Base-by-base conservation (phyloP, 2,113 vertebrate species). In the Picathartes gymnocephalus region DNA sequence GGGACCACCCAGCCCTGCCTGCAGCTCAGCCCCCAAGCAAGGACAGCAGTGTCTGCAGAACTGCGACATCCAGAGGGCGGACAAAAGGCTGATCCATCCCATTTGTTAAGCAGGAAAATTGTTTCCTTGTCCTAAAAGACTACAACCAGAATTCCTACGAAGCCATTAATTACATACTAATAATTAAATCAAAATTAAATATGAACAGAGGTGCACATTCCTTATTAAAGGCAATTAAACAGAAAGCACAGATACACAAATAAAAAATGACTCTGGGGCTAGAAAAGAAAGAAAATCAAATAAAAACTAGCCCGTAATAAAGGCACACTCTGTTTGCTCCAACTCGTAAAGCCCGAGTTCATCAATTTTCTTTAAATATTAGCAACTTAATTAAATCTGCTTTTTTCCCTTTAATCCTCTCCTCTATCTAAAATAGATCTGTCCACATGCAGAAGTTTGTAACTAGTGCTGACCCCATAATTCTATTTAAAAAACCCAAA, bases 341-440 rank as follows among this genome's bases (percentile, higher is more conserved):
- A 95, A 91, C 97, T 97, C 94, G 88, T 97, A 97, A 98, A 97
- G 96, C 94, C 92, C 2, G 27, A 98, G 97, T 98, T 98, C 98
- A 98, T 98, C 97, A 98, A 98, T 98, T 98, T 98, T 97, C 98
- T 97, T 98, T 98, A 98, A 98, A 98, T 98, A 98, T 98, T 98
- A 98, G 97, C 98, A 98, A 98, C 98, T 98, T 98, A 98, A 98
- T 98, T 98, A 98, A 98, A 98, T 97, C 97, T 97, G 96, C 95
- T 96, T 97, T 97, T 97, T 95, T 96, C 81, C 85, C 92, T 97
- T 97, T 98, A 98, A 98, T 98, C 97, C 97, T 92, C 95, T 97
- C 57, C 77, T 98, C 97, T 98, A 98, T 98, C 98, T 98, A 98
- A 98, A 98, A 98, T 98, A 98, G 98, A 98, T 98, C 98, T 98